Percentiles rank a stretch among this genome's conserved stretches.
Evolutionary conservation across 1,140 invertebrate genomes (phyloP).

Genomic region (Microplitis mediator): DNA sequence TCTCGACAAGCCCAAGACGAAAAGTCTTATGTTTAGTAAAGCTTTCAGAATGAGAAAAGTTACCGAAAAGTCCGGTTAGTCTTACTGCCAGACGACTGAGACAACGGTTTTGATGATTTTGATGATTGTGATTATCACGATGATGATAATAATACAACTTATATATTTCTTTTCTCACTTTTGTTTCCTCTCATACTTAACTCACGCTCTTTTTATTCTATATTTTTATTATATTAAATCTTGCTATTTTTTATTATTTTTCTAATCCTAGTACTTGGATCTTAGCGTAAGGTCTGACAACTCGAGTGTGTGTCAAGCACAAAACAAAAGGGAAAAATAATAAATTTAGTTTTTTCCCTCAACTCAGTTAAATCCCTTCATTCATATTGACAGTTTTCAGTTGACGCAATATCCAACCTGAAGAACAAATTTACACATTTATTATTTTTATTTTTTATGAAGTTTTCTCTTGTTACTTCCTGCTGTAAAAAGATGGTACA

Average conservation of each 20-base stretch:
- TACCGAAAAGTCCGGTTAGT: conserved; percentile 24
- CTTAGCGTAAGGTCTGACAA: conserved; percentile 14
- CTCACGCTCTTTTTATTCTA: background rate
- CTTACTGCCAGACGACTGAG: background rate
- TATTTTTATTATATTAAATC: background rate
- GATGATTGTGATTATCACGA: background rate
- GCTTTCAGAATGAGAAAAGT: conserved; percentile 43
- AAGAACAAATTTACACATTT: background rate
- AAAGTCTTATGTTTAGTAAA: conserved; percentile 1
- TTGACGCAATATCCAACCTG: background rate
- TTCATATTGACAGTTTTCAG: background rate
- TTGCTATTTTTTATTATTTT: background rate
- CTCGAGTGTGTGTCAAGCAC: conserved; percentile 6
- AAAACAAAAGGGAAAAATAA: conserved; percentile 20
- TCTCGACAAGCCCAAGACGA: conserved; percentile 9
- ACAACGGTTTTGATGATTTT: background rate
- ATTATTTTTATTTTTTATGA: background rate
- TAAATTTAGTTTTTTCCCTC: conserved; percentile 25
- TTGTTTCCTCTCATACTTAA: background rate
- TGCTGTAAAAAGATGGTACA: too few species aligned
- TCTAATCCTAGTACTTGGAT: background rate
- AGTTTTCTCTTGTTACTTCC: background rate
- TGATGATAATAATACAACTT: background rate
- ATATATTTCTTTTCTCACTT: background rate
- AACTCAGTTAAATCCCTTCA: conserved; percentile 5